These are phyloP conservation scores for Pangasius djambal DNA, from an alignment of 2,797 vertebrate species.

Conservation along the genomic window DNA sequence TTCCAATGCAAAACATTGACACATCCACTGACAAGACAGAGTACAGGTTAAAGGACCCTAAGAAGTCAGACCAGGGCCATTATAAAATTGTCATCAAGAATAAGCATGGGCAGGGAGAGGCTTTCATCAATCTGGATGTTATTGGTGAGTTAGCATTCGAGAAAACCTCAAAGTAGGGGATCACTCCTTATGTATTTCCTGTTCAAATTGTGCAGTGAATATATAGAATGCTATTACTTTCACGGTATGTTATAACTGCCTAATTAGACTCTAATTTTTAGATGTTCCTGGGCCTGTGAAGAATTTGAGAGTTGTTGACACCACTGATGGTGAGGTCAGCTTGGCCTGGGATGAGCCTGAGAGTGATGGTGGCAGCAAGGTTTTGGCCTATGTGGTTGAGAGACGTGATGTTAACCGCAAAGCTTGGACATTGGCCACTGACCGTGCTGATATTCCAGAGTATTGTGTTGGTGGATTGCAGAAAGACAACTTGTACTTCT, in stretches of 20 bases:
- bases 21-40: slow-evolving; percentile 86
- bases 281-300: slow-evolving; percentile 94
- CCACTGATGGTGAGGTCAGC: slow-evolving; percentile 93
- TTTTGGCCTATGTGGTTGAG: slow-evolving; percentile 90
- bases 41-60: slow-evolving; percentile 89
- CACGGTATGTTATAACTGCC: background rate
- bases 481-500: slow-evolving; percentile 89
- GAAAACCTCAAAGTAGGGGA: background rate
- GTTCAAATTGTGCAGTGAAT: background rate
- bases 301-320: slow-evolving; percentile 91
- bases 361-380: slow-evolving; percentile 95
- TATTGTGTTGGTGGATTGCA: slow-evolving; percentile 93
- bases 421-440: slow-evolving; percentile 91
- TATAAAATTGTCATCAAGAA: slow-evolving; percentile 92
- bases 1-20: slow-evolving; percentile 89
- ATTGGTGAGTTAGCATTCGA: slow-evolving; percentile 82
- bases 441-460: slow-evolving; percentile 89
- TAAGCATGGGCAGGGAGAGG: slow-evolving; percentile 94
- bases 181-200: background rate
- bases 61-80: slow-evolving; percentile 85
- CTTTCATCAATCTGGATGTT: slow-evolving; percentile 90
- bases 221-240: background rate
- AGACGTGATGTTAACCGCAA: slow-evolving; percentile 94
- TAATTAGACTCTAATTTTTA: slow-evolving; percentile 58
- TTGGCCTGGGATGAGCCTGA: slow-evolving; percentile 97